These are phyloP conservation scores for Chaetorhynchus papuensis DNA, from an alignment of 2,113 vertebrate genomes.

Conservation along the genomic window DNA sequence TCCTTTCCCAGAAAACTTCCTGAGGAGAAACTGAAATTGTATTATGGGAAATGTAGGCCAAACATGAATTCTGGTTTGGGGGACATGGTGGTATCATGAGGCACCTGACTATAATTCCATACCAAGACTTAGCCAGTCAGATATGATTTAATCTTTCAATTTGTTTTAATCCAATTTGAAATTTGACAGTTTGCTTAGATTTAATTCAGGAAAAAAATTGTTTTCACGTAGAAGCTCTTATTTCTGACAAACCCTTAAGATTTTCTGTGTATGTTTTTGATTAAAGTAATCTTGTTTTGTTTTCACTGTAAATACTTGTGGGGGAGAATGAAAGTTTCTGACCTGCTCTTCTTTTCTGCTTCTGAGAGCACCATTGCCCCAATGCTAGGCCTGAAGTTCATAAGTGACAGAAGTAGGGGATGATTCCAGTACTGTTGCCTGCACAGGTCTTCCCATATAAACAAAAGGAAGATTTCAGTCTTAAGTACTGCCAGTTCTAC, in stretches of 20 bases:
- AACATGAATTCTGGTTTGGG: background rate
- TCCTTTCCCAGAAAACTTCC: background rate
- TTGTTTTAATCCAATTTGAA: conserved; percentile 28
- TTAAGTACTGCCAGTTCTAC: conserved; percentile 26
- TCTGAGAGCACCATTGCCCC: background rate
- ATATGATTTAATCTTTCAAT: background rate
- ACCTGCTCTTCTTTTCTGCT: background rate
- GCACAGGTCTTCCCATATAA: background rate
- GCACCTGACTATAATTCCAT: background rate
- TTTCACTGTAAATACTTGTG: conserved; percentile 34
- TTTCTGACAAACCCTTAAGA: background rate
- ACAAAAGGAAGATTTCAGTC: background rate
- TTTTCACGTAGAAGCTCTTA: background rate
- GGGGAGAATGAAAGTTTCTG: background rate
- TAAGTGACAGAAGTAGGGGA: background rate
- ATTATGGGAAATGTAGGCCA: background rate
- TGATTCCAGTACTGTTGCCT: background rate
- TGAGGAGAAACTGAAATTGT: background rate
- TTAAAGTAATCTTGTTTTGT: conserved; percentile 37
- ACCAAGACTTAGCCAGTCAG: background rate
- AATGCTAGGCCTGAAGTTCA: background rate
- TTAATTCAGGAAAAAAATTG: background rate
- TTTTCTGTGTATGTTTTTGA: conserved; percentile 17
- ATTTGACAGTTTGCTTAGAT: conserved; percentile 14
- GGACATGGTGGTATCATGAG: background rate